These are phyloP conservation scores for Cochlearius cochlearius DNA, from an alignment of 2,113 vertebrate species.

Conservation along the genomic window DNA sequence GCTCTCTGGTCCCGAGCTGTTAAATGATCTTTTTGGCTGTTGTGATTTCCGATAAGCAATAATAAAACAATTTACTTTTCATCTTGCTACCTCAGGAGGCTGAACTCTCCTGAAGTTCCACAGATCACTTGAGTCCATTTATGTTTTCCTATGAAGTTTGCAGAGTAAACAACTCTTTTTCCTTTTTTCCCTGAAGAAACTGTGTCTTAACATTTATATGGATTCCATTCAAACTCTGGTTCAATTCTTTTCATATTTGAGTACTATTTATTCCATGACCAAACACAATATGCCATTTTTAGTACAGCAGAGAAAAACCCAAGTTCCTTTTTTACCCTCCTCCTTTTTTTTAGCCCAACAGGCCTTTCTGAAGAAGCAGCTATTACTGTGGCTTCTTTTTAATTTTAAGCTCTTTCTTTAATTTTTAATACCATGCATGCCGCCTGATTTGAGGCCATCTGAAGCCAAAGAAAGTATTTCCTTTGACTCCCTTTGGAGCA, in stretches of 20 bases:
- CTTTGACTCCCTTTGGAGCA: not conserved
- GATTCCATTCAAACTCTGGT: slow-evolving; percentile 31
- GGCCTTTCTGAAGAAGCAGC: not conserved
- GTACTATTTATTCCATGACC: slow-evolving; percentile 27
- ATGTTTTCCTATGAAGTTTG: not conserved
- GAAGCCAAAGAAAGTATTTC: slow-evolving; percentile 13
- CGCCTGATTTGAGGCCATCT: not conserved
- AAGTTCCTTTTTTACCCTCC: not conserved
- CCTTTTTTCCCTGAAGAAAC: not conserved
- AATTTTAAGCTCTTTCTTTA: not conserved
- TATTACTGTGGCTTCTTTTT: not conserved
- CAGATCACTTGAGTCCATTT: not conserved
- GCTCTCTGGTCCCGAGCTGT: not conserved
- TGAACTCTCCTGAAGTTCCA: not conserved
- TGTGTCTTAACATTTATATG: not conserved
- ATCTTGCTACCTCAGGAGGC: not conserved
- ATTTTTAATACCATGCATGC: not conserved
- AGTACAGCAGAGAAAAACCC: not conserved
- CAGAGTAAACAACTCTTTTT: not conserved
- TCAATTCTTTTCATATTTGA: slow-evolving; percentile 5
- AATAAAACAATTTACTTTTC: not conserved
- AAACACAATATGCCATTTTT: slow-evolving; percentile 49
- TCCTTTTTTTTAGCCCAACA: slow-evolving; percentile 9
- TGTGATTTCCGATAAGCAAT: slow-evolving; percentile 9
- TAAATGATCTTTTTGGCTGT: slow-evolving; percentile 11